phyloP scores from a whole-genome alignment of 1,140 invertebrate genomes.

The Diuraphis noxia region DNA sequence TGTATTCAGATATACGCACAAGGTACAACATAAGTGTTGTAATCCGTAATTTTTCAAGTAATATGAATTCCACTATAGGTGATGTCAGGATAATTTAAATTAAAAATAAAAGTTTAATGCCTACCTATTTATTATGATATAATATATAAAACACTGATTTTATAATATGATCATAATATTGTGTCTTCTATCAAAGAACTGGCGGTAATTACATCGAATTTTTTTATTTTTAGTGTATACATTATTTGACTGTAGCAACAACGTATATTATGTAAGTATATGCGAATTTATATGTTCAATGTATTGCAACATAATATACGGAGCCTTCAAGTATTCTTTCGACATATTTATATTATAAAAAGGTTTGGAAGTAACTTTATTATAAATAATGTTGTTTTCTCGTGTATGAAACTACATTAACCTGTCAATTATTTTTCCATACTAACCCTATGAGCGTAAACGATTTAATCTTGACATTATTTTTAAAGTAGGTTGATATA shows the following conservation, averaged over 20 bases:
- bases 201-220: not conserved
- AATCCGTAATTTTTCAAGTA: not conserved
- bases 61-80: not conserved
- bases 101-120: too few relatives aligned
- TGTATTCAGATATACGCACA: not conserved
- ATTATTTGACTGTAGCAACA: not conserved
- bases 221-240: not conserved
- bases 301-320: not conserved
- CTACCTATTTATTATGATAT: too few relatives aligned
- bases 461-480: constrained; percentile 18
- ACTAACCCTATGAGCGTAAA: not conserved
- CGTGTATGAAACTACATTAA: not conserved
- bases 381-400: not conserved
- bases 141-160: not conserved
- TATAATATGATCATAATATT: too few relatives aligned
- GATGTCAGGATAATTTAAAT: too few relatives aligned
- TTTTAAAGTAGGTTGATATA: not conserved
- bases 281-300: not conserved
- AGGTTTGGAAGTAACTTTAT: not conserved
- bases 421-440: constrained; percentile 18
- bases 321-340: not conserved
- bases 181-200: not conserved
- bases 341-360: not conserved
- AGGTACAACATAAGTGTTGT: not conserved
- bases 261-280: not conserved